Conservation (phyloP, 1,140 invertebrate genomes). For the Onthophagus taurus region DNA sequence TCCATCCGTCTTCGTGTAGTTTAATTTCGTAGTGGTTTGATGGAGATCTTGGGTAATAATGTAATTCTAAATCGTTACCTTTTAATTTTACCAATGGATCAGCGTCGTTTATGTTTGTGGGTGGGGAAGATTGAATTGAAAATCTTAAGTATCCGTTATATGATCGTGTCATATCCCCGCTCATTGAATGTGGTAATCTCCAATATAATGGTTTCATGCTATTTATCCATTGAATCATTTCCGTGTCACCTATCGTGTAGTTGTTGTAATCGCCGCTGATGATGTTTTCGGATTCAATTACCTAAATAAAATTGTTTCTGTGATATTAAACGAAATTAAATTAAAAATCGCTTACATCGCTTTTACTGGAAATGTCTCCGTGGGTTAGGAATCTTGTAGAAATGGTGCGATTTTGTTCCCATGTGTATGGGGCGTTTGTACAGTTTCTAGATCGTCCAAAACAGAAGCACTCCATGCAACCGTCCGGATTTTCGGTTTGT, state of each 20-base stretch:
- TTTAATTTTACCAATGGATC: conserved; percentile 76
- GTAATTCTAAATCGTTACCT: conserved; percentile 68
- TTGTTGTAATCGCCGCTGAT: background rate
- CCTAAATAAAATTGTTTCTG: too few species aligned
- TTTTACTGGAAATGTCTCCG: too few species aligned
- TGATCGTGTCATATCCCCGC: conserved; percentile 80
- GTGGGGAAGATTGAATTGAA: conserved; percentile 53
- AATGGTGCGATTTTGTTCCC: conserved; percentile 58
- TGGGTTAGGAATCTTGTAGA: background rate
- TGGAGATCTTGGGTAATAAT: conserved; percentile 7
- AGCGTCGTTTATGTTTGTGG: conserved; percentile 39
- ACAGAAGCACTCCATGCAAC: conserved; percentile 85
- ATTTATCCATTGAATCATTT: conserved; percentile 40
- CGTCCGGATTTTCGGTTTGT: conserved; percentile 56
- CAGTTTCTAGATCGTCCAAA: conserved; percentile 72
- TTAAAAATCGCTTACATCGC: too few species aligned
- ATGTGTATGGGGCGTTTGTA: conserved; percentile 64
- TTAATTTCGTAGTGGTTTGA: conserved; percentile 36
- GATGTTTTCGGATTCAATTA: too few species aligned
- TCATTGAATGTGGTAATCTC: conserved; percentile 70
- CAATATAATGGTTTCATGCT: conserved; percentile 71
- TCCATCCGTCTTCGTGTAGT: conserved; percentile 56
- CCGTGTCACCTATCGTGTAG: conserved; percentile 34
- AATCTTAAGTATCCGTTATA: conserved; percentile 89
- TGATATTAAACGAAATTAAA: too few species aligned